Evolutionary conservation across 2,113 vertebrate genomes (phyloP).

Genomic region (Equus quagga): DNA sequence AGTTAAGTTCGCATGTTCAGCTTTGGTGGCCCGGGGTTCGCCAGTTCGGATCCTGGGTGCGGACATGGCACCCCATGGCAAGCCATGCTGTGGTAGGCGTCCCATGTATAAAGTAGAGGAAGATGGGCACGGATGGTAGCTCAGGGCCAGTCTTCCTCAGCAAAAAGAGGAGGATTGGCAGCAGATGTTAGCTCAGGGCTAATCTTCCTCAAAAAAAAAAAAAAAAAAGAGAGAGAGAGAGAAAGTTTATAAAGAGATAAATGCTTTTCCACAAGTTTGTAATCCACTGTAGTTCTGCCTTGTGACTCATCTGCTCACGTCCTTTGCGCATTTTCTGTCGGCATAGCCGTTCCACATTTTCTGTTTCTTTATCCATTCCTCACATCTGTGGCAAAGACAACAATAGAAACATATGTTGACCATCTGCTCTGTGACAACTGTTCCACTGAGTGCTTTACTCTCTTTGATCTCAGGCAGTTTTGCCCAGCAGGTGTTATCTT

Average conservation of each 20-base stretch:
- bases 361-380: background rate
- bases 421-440: background rate
- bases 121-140: no score
- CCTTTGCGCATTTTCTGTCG: background rate
- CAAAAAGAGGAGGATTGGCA: no score
- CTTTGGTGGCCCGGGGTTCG: no score
- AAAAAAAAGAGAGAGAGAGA: no score
- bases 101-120: no score
- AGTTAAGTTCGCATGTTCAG: no score
- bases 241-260: background rate
- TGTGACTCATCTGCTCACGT: background rate
- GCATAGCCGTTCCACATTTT: background rate
- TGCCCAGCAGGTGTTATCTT: background rate
- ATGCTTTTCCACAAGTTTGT: background rate
- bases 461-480: background rate
- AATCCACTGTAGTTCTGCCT: background rate
- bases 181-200: no score
- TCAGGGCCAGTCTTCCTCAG: no score
- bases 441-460: background rate
- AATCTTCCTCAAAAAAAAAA: no score
- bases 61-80: no score
- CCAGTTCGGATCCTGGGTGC: no score
- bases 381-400: background rate
- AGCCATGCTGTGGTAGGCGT: no score
- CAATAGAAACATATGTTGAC: background rate